Conservation (phyloP, 2,113 vertebrate genomes). For the Gallinago undulata region DNA sequence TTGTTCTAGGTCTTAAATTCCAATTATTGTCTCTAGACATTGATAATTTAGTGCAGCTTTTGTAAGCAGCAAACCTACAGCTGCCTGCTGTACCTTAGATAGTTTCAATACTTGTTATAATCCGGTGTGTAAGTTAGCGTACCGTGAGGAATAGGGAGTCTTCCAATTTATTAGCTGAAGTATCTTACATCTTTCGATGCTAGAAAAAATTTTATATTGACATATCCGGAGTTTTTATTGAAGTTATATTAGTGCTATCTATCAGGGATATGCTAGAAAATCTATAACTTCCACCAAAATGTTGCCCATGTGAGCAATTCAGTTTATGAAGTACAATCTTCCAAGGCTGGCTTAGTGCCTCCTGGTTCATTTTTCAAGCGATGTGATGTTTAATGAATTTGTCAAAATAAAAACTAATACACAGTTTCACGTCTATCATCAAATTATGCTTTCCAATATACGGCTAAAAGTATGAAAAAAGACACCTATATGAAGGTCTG, state of each 20-base stretch:
- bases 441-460: constrained; percentile 81
- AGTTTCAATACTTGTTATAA: constrained; percentile 74
- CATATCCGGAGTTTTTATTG: constrained; percentile 94
- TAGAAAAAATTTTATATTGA: constrained; percentile 86
- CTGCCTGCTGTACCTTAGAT: constrained; percentile 58
- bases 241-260: constrained; percentile 98
- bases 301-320: constrained; percentile 89
- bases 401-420: constrained; percentile 90
- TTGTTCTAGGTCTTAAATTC: neutral
- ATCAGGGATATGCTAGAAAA: constrained; percentile 96
- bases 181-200: constrained; percentile 75
- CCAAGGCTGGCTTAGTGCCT: constrained; percentile 78
- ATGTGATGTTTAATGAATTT: constrained; percentile 92
- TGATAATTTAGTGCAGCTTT: constrained; percentile 23
- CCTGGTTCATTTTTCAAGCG: constrained; percentile 90
- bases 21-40: neutral
- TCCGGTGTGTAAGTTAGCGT: constrained; percentile 73
- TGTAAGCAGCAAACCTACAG: constrained; percentile 11
- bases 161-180: constrained; percentile 82
- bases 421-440: constrained; percentile 83
- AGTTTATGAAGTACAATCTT: constrained; percentile 95
- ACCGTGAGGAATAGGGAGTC: constrained; percentile 73
- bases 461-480: constrained; percentile 74
- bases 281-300: constrained; percentile 94
- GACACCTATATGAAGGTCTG: constrained; percentile 66